phyloP scores from a whole-genome alignment of 1,140 invertebrate species.

The Hesperophylax magnus region DNA sequence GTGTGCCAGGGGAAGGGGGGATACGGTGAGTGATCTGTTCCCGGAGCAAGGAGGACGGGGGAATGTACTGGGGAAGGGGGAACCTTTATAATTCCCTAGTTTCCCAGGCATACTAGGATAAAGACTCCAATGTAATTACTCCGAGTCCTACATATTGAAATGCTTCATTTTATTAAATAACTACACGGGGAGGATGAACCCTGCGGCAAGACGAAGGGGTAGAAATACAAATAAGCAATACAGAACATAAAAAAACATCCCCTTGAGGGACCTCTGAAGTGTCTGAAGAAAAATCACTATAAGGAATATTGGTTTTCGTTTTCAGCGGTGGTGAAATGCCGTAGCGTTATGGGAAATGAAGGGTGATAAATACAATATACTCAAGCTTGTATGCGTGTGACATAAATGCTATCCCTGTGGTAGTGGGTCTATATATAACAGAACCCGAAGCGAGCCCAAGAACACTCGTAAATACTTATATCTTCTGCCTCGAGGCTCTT shows the following conservation, averaged over 20 bases:
- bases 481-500: too few relatives aligned
- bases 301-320: neutral
- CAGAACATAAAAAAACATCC: too few relatives aligned
- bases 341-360: neutral
- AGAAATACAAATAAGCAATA: too few relatives aligned
- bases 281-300: neutral
- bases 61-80: neutral
- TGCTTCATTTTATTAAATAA: neutral
- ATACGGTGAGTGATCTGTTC: conserved; percentile 18
- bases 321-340: neutral
- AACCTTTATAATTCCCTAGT: conserved; percentile 13
- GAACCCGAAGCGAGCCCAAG: too few relatives aligned
- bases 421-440: neutral
- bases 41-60: neutral
- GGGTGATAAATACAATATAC: neutral
- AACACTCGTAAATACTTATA: too few relatives aligned
- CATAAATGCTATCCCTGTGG: neutral
- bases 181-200: neutral
- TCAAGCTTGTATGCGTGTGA: neutral
- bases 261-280: neutral
- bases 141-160: too few relatives aligned
- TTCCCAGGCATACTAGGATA: neutral
- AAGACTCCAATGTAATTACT: too few relatives aligned
- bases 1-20: neutral
- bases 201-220: too few relatives aligned